Percentiles rank a stretch among this genome's conserved stretches.
Conservation (phyloP, 2,888 invertebrate species). For the Ceraclea dissimilis region DNA sequence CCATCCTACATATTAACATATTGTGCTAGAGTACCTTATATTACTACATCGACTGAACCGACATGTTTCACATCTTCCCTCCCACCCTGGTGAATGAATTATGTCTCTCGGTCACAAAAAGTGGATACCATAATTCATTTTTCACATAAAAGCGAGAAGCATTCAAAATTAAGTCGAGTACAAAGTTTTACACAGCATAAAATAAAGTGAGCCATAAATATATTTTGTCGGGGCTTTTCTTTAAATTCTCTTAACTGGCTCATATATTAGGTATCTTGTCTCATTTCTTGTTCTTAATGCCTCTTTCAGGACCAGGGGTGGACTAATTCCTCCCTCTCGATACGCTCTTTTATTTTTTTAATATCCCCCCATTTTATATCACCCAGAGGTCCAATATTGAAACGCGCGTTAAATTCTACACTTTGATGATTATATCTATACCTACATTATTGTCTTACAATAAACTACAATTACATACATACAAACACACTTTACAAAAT, state of each 20-base stretch:
- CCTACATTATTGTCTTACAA: neutral
- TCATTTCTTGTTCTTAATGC: conserved; percentile 27
- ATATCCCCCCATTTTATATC: neutral
- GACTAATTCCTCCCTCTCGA: conserved; percentile 6
- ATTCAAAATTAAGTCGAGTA: conserved; percentile 27
- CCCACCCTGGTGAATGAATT: conserved; percentile 15
- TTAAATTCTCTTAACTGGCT: conserved; percentile 27
- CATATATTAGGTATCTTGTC: conserved; percentile 27
- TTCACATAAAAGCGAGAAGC: conserved; percentile 20
- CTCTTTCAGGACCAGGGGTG: conserved; percentile 27
- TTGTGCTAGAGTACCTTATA: too few species aligned
- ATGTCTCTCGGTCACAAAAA: conserved; percentile 20
- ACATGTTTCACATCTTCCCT: too few species aligned
- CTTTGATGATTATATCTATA: neutral
- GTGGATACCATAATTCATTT: conserved; percentile 23
- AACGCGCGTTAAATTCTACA: neutral
- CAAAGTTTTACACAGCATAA: conserved; percentile 27
- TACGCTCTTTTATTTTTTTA: conserved; percentile 8
- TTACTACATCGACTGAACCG: too few species aligned
- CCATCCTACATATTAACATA: too few species aligned
- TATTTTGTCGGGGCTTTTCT: conserved; percentile 27
- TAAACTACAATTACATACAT: too few species aligned
- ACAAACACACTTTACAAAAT: too few species aligned
- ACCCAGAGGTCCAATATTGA: conserved; percentile 3
- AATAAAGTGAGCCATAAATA: conserved; percentile 27